Evolutionary conservation across 2,888 invertebrate species (phyloP).

Genomic region (Dasypolia templi): DNA sequence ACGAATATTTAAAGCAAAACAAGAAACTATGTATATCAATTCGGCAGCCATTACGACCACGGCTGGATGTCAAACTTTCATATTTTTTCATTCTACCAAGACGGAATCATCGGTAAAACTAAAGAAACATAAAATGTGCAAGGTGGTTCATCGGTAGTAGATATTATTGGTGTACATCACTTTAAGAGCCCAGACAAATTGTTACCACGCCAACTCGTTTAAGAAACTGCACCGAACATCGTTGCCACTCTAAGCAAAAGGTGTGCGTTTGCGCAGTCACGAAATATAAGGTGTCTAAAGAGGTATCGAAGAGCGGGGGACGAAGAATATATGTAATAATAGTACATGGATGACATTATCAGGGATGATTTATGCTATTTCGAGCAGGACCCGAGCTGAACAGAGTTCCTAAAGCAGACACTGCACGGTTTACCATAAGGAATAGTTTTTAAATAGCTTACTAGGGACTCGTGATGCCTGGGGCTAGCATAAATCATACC

Average conservation of each 20-base stretch:
- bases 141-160: neutral
- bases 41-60: neutral
- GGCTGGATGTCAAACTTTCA: neutral
- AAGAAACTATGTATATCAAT: neutral
- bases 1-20: neutral
- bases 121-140: neutral
- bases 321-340: neutral
- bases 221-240: slow-evolving; percentile 22
- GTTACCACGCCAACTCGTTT: slow-evolving; percentile 42
- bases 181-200: slow-evolving; percentile 40
- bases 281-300: neutral
- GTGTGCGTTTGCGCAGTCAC: neutral
- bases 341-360: neutral
- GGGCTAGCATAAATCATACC: neutral
- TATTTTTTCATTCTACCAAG: neutral
- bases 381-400: too few species aligned
- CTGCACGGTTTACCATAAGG: neutral
- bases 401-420: too few species aligned
- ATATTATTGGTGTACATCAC: neutral
- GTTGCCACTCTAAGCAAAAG: slow-evolving; percentile 25
- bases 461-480: neutral
- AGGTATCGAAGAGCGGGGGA: neutral
- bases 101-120: neutral
- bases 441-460: neutral
- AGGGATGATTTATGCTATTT: slow-evolving; percentile 2